Evolutionary conservation across 2,113 vertebrate species (phyloP), one percentile per base, ranked within the genome.

Genomic region (Mixornis gularis): DNA sequence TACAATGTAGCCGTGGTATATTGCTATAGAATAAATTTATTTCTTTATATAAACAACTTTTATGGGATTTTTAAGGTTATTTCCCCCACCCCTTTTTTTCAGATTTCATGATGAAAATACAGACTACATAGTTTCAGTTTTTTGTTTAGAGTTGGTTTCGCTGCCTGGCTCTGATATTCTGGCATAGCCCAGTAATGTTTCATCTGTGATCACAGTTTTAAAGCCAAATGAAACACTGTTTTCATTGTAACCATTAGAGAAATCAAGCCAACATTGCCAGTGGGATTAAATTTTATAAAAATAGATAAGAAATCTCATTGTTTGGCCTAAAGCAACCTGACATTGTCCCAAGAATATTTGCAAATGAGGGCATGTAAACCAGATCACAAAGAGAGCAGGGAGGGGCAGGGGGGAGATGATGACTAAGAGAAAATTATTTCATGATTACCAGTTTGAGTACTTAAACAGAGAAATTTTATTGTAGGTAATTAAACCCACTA

Each of bases 211-310:
- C 43, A 63, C 19, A 73, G 32, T 89, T 89, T 79, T 85, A 92
- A 91, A 89, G 90, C 63, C 87, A 94, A 93, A 89, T 80, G 48
- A 95, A 96, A 92, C 66, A 89, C n/a, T 89, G 69, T 89, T 95
- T 95, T 89, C 55, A 79, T 63, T 94, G 84, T 76, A 95, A 89
- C 46, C 55, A 73, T 56, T 76, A 70, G 30, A 92, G 49, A 92
- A 93, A 93, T 90, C 89, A 91, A 79, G 62, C 60, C 89, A 93
- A 89, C 78, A 87, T 72, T 91, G 73, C 91, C 89, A 72, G 46
- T 65, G 84, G 46, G 66, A 81, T 87, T 90, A 90, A 76, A 49
- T 87, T 93, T 87, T 79, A 81, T 85, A 92, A 95, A 95, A 85
- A 87, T 60, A 94, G 86, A 90, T 93, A 90, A 92, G 80, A 93